Evolutionary conservation across 1,140 invertebrate genomes (phyloP), one percentile per base, ranked within the genome.

Genomic region (Acromyrmex echinatior): DNA sequence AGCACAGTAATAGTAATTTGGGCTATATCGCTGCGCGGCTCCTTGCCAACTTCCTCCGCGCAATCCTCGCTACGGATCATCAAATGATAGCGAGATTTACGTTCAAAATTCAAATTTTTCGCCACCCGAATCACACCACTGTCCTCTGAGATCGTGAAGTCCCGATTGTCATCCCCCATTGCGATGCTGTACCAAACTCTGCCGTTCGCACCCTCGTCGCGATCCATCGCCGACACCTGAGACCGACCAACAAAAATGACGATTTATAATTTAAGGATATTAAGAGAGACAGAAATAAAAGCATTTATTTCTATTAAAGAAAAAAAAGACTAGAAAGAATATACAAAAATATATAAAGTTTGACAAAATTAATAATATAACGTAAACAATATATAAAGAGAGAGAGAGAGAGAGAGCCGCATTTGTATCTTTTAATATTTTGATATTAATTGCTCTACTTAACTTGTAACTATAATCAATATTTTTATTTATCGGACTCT

Each of bases 81-180:
- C 79, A 99, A 94, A 25, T 97, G 95, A 92, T 99, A 99, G 6
- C 97, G 96, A 18, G 97, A 97, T 92, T 98, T 98, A 18, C 98
- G 96, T 95, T 99, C 99, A 94, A 97, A 99, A 94, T 99, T 99
- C 9, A 99, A 95, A 94, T 98, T 98, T 95, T 98, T 98, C 7
- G 98, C 97, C 0, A 99, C 98, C 66, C 98, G 96, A 25, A 99
- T 97, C 3, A 98, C 96, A 0, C 99, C 99, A 0, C 97, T 97
- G 92, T 99, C 98, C 94, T 99, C 98, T 65, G 98, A 98, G 70
- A 99, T 98, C 90, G 97, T 97, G 92, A 98, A 99, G 94, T 99
- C 98, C 56, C 98, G 96, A 95, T 99, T 99, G 63, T 97, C 97
- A 95, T 99, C 98, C 3, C 99, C 99, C n/a, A 97, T 96, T 10